Evolutionary conservation across 2,113 vertebrate genomes (phyloP).

Genomic region (Corynorhinus townsendii): DNA sequence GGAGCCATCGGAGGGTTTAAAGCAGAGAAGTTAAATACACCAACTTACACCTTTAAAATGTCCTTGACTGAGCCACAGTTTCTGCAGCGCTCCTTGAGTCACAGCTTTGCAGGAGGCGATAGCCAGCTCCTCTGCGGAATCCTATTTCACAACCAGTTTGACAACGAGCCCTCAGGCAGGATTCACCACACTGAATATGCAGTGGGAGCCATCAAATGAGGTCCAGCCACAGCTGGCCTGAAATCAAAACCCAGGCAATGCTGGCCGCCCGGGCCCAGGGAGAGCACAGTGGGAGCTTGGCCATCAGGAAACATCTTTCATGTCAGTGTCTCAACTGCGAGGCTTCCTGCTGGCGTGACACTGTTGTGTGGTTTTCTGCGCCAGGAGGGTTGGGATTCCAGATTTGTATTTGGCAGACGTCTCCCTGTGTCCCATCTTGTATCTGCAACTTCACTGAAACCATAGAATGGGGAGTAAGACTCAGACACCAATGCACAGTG

Average conservation of each 20-base stretch:
- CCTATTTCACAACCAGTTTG: neutral
- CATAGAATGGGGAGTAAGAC: conserved; percentile 95
- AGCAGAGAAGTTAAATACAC: neutral
- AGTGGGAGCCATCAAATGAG: conserved; percentile 98
- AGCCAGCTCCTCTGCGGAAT: neutral
- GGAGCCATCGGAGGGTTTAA: neutral
- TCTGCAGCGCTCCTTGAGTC: neutral
- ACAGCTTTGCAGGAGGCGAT: neutral
- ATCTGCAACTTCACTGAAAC: conserved; percentile 64
- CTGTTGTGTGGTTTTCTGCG: conserved; percentile 95
- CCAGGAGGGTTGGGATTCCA: conserved; percentile 98
- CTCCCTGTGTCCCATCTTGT: conserved; percentile 96
- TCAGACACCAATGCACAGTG: conserved; percentile 97
- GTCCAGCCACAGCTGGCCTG: conserved; percentile 95
- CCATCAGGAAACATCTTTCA: conserved; percentile 97
- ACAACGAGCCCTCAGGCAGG: conserved; percentile 79
- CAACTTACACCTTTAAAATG: neutral
- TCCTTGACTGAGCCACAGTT: conserved; percentile 27
- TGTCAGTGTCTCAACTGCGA: conserved; percentile 98
- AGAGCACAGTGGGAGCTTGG: conserved; percentile 97
- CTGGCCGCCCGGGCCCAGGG: conserved; percentile 90
- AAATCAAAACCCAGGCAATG: conserved; percentile 92
- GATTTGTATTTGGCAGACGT: conserved; percentile 96
- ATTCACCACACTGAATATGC: conserved; percentile 99
- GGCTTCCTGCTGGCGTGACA: conserved; percentile 95